These are phyloP conservation scores for Nesoenas mayeri DNA, from an alignment of 2,113 vertebrate species.

Conservation along the genomic window DNA sequence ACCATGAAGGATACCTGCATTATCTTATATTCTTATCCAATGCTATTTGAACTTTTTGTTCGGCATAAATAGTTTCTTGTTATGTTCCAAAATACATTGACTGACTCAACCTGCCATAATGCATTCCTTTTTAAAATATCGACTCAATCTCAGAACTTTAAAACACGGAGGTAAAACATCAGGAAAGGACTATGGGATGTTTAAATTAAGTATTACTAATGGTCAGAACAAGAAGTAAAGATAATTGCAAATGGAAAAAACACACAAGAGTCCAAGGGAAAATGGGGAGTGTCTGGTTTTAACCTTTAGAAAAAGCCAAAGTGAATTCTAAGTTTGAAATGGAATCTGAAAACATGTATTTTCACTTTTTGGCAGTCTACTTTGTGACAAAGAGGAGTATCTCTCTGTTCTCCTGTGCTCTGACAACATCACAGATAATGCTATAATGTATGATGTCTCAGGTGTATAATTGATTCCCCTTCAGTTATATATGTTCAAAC, in stretches of 20 bases:
- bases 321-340: neutral
- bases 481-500: neutral
- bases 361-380: neutral
- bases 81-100: neutral
- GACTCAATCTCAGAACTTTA: neutral
- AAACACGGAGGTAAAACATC: neutral
- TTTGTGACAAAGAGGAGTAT: neutral
- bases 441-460: neutral
- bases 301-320: neutral
- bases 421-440: neutral
- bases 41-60: neutral
- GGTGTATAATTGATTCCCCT: neutral
- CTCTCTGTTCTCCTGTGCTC: neutral
- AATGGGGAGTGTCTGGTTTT: neutral
- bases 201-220: neutral
- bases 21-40: neutral
- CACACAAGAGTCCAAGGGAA: accelerated
- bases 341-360: neutral
- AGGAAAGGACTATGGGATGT: neutral
- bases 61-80: neutral
- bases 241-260: neutral
- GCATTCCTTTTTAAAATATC: neutral
- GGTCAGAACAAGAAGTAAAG: neutral
- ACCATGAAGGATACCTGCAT: neutral
- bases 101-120: neutral